Conservation (phyloP, 2,888 invertebrate species). For the Druceiella hillmani region DNA sequence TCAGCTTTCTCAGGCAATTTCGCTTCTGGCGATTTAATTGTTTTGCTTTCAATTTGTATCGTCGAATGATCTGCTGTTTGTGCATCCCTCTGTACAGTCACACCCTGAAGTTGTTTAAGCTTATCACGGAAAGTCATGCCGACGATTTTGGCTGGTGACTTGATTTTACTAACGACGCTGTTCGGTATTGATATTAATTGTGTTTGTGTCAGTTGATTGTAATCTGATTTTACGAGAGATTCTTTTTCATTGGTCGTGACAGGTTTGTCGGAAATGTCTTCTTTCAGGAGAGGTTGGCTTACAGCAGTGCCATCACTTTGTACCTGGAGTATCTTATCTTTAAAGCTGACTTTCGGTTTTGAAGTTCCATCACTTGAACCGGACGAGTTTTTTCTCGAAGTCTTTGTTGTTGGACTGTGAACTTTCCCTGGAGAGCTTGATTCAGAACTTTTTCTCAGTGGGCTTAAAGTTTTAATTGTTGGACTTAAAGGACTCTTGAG, state of each 20-base stretch:
- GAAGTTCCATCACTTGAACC: slow-evolving; percentile 42
- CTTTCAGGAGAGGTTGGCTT: slow-evolving; percentile 42
- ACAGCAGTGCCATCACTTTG: slow-evolving; percentile 49
- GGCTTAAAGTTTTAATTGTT: slow-evolving; percentile 45
- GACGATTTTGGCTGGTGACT: slow-evolving; percentile 47
- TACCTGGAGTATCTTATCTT: slow-evolving; percentile 55
- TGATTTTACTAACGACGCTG: slow-evolving; percentile 50
- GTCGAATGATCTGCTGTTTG: slow-evolving; percentile 28
- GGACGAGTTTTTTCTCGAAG: slow-evolving; percentile 46
- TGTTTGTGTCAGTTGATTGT: slow-evolving; percentile 37
- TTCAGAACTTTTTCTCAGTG: slow-evolving; percentile 46
- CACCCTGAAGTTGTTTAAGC: slow-evolving; percentile 42
- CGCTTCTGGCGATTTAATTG: slow-evolving; percentile 31
- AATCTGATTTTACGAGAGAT: slow-evolving; percentile 24
- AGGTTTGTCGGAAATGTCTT: slow-evolving; percentile 23
- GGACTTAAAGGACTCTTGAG: slow-evolving; percentile 49
- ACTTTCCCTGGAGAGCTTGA: slow-evolving; percentile 48
- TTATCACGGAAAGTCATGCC: slow-evolving; percentile 48
- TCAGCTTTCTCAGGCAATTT: slow-evolving; percentile 31
- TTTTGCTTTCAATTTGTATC: slow-evolving; percentile 33
- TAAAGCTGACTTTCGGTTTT: slow-evolving; percentile 57
- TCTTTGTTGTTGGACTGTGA: slow-evolving; percentile 44
- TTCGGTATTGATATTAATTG: slow-evolving; percentile 45
- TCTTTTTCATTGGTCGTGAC: slow-evolving; percentile 34
- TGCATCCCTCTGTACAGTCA: slow-evolving; percentile 32